Evolutionary conservation across 1,140 invertebrate genomes (phyloP), one percentile per base, ranked within the genome.

Genomic region (Homalodisca vitripennis): DNA sequence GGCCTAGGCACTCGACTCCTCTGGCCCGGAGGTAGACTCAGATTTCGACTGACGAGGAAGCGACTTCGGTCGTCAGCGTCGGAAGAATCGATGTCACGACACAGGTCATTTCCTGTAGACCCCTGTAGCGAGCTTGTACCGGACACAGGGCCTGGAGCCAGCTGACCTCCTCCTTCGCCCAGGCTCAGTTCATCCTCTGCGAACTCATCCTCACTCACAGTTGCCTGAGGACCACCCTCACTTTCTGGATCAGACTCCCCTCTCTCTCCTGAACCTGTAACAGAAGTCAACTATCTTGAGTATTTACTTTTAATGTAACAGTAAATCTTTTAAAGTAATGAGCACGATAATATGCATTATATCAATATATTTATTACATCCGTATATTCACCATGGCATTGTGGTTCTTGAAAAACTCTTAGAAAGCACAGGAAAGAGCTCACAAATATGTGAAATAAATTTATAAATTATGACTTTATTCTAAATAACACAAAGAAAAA

Each of bases 191-290:
- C 88, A 73, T 89, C 87, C 77, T 89, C 88, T 69, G 87, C 87
- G 71, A 88, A 87, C 70, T 89, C 88, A 70, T 89, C 87, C 74
- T 88, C 87, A 76, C 86, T 88, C 66, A 80, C 82, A 1, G 83
- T 77, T 26, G 83, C 84, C 47, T 82, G 84, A 22, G 75, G 75
- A 41, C 78, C 80, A 69, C 79, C 69, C 71, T 88, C 86, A 68
- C 83, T 85, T 69, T 88, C 86, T 41, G 84, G 83, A 73, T 88
- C 86, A 41, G 80, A 75, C 14, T 76, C 77, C 1, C 75, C 74
- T 46, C 75, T 68, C 14, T 81, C 75, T 78, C 79, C 72, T 71
- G 80, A 78, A 71, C 75, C 75, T 75, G 55, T 10, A 70, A 46
- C 1, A 41, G n/a, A n/a, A n/a, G n/a, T n/a, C n/a, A n/a, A n/a